Percentiles rank a stretch among this genome's conserved stretches.
Conservation (phyloP, 92 coral and sea anemone genomes). For the Palythoa caribaeorum region DNA sequence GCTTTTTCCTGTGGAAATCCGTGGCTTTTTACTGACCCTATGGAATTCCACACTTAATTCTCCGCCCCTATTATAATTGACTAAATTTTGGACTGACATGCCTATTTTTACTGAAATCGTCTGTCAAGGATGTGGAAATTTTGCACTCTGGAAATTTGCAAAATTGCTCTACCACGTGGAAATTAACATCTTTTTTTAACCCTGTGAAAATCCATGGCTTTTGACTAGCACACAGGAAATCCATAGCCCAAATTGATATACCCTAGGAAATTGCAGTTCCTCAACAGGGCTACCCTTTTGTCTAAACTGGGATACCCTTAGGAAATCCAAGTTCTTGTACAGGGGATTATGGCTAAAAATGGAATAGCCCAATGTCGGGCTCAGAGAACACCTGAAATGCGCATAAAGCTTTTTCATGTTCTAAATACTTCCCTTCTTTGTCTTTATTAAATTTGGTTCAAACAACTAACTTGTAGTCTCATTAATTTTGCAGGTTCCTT, state of each 20-base stretch:
- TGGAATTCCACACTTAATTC: not conserved
- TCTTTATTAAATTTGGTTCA: not conserved
- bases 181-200: not conserved
- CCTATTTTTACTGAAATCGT: slow-evolving; percentile 3
- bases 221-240: not conserved
- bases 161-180: not conserved
- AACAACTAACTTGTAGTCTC: slow-evolving; percentile 7
- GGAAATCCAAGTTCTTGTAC: slow-evolving; percentile 1
- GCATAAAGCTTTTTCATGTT: not conserved
- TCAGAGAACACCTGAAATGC: slow-evolving; percentile 1
- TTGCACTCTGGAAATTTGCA: slow-evolving; percentile 2
- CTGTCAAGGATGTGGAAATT: slow-evolving; percentile 1
- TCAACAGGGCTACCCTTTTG: not conserved
- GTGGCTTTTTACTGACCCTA: not conserved
- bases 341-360: slow-evolving; percentile 4
- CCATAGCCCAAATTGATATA: slow-evolving; percentile 4
- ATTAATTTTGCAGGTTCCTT: not conserved
- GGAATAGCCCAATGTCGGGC: slow-evolving; percentile 1
- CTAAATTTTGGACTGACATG: not conserved
- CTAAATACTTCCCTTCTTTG: not conserved
- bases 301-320: not conserved
- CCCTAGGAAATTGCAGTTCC: slow-evolving; percentile 3
- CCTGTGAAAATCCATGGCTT: slow-evolving; percentile 5
- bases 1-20: slow-evolving; percentile 2
- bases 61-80: not conserved